A percentile compares a stretch with the other conserved stretches of the same genome.
phyloP scores from a whole-genome alignment of 2,113 vertebrate genomes.

The Laticauda colubrina region DNA sequence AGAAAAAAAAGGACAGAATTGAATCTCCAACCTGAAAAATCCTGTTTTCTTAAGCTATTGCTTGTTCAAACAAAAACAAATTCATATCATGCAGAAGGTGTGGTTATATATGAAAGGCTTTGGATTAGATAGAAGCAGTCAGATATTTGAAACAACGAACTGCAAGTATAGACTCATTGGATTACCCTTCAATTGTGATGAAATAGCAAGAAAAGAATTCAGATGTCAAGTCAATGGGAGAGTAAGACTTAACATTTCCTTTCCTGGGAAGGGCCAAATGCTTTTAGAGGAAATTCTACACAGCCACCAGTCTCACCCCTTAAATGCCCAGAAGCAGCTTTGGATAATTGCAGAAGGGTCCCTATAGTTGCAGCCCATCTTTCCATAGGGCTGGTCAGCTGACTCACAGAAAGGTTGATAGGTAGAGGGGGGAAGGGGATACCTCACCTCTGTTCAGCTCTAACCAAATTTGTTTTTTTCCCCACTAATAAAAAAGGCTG shows the following conservation, averaged over 20 bases:
- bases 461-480: not conserved
- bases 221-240: not conserved
- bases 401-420: not conserved
- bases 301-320: not conserved
- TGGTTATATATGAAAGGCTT: not conserved
- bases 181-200: not conserved
- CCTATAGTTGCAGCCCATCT: not conserved
- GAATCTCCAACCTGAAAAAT: not conserved
- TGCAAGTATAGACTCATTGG: not conserved
- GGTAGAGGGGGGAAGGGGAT: not conserved
- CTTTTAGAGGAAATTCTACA: not conserved
- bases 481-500: not conserved
- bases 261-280: not conserved
- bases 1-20: not conserved
- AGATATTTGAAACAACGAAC: not conserved
- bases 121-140: not conserved
- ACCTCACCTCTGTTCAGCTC: not conserved
- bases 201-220: not conserved
- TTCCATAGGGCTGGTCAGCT: not conserved
- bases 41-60: not conserved
- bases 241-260: not conserved
- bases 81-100: not conserved
- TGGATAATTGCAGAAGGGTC: not conserved
- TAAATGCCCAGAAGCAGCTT: not conserved
- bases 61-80: slow-evolving; percentile 3